Evolutionary conservation across 1,140 invertebrate genomes (phyloP).

Genomic region (Mamestra configurata): DNA sequence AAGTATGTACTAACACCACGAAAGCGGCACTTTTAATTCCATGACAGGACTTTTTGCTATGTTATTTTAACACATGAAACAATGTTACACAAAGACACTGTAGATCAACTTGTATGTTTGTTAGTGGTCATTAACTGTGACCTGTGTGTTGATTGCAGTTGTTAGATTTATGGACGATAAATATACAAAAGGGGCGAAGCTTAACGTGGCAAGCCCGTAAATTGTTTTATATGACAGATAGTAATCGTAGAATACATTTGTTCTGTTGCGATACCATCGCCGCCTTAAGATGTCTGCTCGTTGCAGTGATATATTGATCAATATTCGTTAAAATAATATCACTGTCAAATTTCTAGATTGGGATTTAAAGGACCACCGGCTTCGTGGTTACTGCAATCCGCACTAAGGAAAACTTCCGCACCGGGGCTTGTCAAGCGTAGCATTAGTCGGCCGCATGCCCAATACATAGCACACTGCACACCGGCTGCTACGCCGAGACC

Average conservation of each 20-base stretch:
- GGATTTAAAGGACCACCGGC: neutral
- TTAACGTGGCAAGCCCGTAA: conserved; percentile 67
- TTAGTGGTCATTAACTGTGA: conserved; percentile 69
- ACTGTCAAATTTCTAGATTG: neutral
- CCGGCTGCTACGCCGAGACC: neutral
- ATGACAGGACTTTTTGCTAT: too few relatives aligned
- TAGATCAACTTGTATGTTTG: conserved; percentile 56
- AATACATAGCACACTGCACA: too few relatives aligned
- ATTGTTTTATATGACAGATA: conserved; percentile 78
- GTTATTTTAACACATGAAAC: neutral
- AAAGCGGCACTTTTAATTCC: too few relatives aligned
- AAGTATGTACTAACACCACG: too few relatives aligned
- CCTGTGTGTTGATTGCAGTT: conserved; percentile 63
- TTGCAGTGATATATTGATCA: conserved; percentile 37
- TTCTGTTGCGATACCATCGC: conserved; percentile 69
- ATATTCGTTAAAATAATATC: conserved; percentile 13
- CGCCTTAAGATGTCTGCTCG: conserved; percentile 43
- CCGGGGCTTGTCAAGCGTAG: too few relatives aligned
- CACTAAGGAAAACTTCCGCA: too few relatives aligned
- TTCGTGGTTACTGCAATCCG: too few relatives aligned
- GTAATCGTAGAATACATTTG: conserved; percentile 61
- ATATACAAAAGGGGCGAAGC: conserved; percentile 74
- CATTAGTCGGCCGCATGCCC: neutral
- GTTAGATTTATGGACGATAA: conserved; percentile 76
- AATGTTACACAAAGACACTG: conserved; percentile 1